Base-by-base conservation (phyloP, 2,113 vertebrate genomes). In the Eolophus roseicapilla region DNA sequence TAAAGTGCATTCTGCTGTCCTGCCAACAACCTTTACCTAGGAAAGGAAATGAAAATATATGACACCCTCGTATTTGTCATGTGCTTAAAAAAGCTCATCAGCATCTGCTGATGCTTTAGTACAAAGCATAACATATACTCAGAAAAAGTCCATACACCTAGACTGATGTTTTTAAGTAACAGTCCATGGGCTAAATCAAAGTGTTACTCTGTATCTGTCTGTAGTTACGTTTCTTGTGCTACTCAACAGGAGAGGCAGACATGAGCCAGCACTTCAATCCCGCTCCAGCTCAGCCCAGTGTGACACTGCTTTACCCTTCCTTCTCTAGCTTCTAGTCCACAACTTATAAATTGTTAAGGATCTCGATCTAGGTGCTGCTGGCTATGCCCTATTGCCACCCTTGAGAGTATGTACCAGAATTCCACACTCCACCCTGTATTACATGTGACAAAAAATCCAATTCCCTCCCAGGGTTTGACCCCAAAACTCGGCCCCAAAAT, bases 21-120 rank as follows among this genome's bases (percentile, higher is more conserved):
- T 84, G 84, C 84, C 96, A 95, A 86, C 85, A 91, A 91, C 43
- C 46, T 79, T 87, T 82, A 90, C 23, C 53, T 69, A 77, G 43
- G 75, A 95, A 97, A 92, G 82, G 43, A 93, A 95, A 95, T 69
- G 25, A 86, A 94, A 83, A 77, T 73, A 77, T 73, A 78, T 15
- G 13, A 88, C 53, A 80, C 16, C 16, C 55, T 96, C 62, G 8
- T 89, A 91, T 65, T 76, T 57, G 16, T 77, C 23, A 29, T 10
- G 17, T 33, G 15, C 17, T 70, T 82, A 62, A 93, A 93, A 80
- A 93, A 80, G 70, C 20, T 67, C 63, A 71, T 24, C 46, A 47
- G 14, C 18, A 69, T 76, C 46, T 76, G 21, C 25, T 25, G 41
- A 79, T 52, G 44, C 17, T 95, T 53, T 70, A 41, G 6, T 13